A percentile compares a stretch with the other conserved stretches of the same genome.
Evolutionary conservation across 2,113 vertebrate species (phyloP).

Genomic region (Heloderma charlesbogerti): DNA sequence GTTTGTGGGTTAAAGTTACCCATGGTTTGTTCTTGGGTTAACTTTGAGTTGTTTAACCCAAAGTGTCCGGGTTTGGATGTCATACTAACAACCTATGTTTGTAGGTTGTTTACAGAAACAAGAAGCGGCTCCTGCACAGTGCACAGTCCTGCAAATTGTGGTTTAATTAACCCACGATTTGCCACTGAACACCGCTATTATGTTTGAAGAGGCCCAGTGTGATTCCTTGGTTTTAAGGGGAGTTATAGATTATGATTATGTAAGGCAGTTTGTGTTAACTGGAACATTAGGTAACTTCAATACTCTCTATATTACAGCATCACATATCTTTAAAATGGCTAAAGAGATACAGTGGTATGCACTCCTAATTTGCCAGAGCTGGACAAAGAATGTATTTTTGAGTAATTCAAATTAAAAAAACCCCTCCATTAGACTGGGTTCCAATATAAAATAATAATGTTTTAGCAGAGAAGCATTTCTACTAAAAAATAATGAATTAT

Average conservation of each 20-base stretch:
- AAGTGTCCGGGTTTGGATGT: too few species aligned
- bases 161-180: too few species aligned
- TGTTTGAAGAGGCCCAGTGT: too few species aligned
- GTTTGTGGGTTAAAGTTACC: too few species aligned
- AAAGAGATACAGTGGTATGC: background rate
- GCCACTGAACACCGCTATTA: too few species aligned
- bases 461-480: background rate
- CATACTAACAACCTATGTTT: too few species aligned
- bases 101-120: too few species aligned
- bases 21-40: too few species aligned
- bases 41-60: too few species aligned
- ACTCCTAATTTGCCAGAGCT: background rate
- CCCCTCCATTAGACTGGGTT: background rate
- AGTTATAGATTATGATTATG: background rate
- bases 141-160: too few species aligned
- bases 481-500: too few species aligned
- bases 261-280: background rate
- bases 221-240: background rate
- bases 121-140: too few species aligned
- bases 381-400: background rate
- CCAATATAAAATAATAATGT: background rate
- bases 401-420: background rate
- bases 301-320: background rate
- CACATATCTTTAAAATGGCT: background rate
- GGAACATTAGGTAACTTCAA: background rate